Evolutionary conservation across 1,140 invertebrate species (phyloP).

Genomic region (Nephila pilipes): DNA sequence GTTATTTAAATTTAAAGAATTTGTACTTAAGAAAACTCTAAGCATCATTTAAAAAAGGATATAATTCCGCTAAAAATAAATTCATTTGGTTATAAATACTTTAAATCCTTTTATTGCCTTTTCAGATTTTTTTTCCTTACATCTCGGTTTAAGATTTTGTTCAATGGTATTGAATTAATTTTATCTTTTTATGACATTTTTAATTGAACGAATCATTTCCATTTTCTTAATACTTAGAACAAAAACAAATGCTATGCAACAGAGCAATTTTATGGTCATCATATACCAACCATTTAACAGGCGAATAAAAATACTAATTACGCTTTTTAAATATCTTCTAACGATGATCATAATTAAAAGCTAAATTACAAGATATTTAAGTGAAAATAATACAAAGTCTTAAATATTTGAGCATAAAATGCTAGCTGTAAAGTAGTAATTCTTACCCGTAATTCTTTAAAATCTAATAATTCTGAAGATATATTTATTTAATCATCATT

Average conservation of each 20-base stretch:
- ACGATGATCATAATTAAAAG: slow-evolving; percentile 10
- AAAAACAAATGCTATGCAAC: background rate
- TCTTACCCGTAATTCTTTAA: background rate
- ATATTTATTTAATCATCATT: slow-evolving; percentile 28
- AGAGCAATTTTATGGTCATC: background rate
- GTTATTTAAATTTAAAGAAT: too few relatives aligned
- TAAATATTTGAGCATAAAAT: background rate
- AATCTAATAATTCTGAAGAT: background rate
- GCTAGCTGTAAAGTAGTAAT: background rate
- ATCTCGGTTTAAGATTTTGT: background rate
- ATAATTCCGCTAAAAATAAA: background rate
- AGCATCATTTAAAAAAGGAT: too few relatives aligned
- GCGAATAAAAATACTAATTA: slow-evolving; percentile 32
- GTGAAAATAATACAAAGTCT: background rate
- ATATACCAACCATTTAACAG: background rate
- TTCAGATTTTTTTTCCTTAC: background rate
- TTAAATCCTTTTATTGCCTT: background rate
- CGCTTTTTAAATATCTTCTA: background rate
- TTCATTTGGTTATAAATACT: background rate
- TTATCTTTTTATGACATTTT: slow-evolving; percentile 8
- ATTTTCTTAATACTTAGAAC: background rate
- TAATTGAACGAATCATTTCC: background rate
- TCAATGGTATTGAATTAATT: background rate
- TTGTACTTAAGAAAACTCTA: too few relatives aligned
- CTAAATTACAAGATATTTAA: background rate